Percentiles rank a stretch among this genome's conserved stretches.
Conservation (phyloP, 37 sponge, comb jelly and placozoan genomes). For the Agelas oroides region DNA sequence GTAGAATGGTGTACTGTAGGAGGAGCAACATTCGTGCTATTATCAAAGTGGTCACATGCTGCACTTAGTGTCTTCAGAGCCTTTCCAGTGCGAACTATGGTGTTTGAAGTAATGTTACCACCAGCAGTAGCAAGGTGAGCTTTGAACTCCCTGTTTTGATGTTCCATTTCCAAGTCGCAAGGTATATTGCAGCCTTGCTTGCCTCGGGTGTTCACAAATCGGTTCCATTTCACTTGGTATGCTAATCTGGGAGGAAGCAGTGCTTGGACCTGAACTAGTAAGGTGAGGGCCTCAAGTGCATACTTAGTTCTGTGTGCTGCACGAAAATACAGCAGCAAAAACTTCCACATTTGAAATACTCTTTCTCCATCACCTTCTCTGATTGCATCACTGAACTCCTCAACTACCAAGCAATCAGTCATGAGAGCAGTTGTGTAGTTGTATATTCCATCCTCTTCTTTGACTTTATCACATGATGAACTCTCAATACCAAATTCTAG, state of each 20-base stretch:
- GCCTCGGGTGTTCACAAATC: not conserved
- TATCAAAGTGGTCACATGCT: no score
- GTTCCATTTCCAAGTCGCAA: constrained; percentile 8
- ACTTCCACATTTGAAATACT: not conserved
- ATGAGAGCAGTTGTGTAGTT: not conserved
- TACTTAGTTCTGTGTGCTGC: not conserved
- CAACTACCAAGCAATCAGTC: not conserved
- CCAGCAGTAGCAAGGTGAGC: not conserved
- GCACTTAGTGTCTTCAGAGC: no score
- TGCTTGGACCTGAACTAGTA: not conserved
- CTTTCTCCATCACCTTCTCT: constrained; percentile 10
- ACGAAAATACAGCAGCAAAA: not conserved
- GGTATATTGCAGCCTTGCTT: not conserved
- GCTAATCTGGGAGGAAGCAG: no score
- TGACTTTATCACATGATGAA: not conserved
- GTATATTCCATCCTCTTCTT: not conserved
- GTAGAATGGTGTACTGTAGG: no score
- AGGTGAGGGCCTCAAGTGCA: not conserved
- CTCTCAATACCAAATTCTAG: not conserved
- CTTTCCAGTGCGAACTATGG: not conserved
- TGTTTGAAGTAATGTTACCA: not conserved
- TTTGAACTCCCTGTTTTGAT: constrained; percentile 1
- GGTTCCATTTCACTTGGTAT: not conserved
- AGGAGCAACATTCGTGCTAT: no score
- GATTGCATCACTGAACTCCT: constrained; percentile 4